Conservation (phyloP, 2,888 invertebrate genomes). For the Uloborus plumipes region DNA sequence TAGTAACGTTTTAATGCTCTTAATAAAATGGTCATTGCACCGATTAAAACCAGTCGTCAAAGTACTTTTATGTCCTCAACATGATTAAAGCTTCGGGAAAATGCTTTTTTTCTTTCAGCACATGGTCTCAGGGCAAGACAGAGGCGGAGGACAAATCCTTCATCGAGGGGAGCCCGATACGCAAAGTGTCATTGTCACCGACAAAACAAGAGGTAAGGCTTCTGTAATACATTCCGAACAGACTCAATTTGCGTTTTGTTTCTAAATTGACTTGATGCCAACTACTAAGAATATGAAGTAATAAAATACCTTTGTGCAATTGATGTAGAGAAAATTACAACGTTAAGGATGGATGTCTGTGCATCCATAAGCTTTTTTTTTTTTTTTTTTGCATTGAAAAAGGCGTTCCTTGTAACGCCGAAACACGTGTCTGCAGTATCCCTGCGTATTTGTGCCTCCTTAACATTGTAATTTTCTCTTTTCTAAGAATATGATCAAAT, state of each 20-base stretch:
- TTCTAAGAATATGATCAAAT: no score
- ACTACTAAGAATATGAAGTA: no score
- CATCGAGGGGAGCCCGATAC: conserved; percentile 37
- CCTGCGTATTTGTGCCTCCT: no score
- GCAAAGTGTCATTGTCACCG: conserved; percentile 66
- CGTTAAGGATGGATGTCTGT: no score
- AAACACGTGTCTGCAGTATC: no score
- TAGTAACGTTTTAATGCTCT: background rate
- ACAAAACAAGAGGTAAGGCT: conserved; percentile 64
- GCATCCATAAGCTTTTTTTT: no score
- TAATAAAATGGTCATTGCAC: background rate
- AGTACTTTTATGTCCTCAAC: background rate
- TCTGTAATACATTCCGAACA: background rate
- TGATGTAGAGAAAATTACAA: no score
- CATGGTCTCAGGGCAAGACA: conserved; percentile 55
- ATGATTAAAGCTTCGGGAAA: background rate
- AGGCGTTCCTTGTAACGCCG: no score
- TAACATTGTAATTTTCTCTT: no score
- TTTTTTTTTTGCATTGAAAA: no score
- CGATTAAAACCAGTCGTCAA: background rate
- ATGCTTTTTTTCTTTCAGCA: conserved; percentile 20
- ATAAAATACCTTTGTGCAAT: no score
- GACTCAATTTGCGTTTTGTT: background rate
- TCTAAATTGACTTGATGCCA: background rate
- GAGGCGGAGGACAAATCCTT: conserved; percentile 5